phyloP scores from a whole-genome alignment of 1,140 invertebrate genomes.

The Ruditapes philippinarum region DNA sequence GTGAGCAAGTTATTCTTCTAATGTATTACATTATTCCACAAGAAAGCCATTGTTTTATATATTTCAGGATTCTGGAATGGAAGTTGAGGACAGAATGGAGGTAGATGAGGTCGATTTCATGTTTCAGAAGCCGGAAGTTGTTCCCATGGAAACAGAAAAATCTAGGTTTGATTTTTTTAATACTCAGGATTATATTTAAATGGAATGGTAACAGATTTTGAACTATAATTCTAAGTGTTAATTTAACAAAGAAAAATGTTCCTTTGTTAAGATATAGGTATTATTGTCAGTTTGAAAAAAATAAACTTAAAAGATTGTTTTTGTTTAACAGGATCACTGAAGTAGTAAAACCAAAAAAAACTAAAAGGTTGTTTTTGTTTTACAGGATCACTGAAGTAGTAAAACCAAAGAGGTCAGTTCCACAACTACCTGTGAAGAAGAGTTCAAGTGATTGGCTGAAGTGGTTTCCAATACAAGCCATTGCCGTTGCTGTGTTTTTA shows the following conservation, averaged over 20 bases:
- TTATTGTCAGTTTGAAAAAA: too few relatives aligned
- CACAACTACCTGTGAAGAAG: not conserved
- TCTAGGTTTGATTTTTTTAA: not conserved
- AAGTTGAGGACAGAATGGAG: constrained; percentile 43
- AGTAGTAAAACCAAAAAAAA: constrained; percentile 7
- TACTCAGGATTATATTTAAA: too few relatives aligned
- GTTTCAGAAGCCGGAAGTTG: constrained; percentile 7
- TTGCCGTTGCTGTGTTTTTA: constrained; percentile 93
- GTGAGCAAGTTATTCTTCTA: too few relatives aligned
- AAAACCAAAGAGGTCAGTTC: not conserved
- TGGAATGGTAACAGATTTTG: too few relatives aligned
- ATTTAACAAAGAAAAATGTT: too few relatives aligned
- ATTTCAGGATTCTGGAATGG: constrained; percentile 37
- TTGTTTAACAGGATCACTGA: constrained; percentile 1
- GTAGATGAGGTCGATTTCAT: constrained; percentile 7
- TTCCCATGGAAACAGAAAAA: constrained; percentile 13
- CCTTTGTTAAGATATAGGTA: too few relatives aligned
- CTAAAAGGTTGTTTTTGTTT: too few relatives aligned
- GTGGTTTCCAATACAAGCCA: constrained; percentile 90
- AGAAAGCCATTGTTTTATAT: not conserved
- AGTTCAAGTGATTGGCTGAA: constrained; percentile 88
- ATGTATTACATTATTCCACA: not conserved
- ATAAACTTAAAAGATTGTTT: too few relatives aligned
- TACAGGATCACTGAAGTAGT: not conserved
- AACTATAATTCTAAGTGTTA: too few relatives aligned